Percentiles rank a stretch among this genome's conserved stretches.
Evolutionary conservation across 2,888 invertebrate genomes (phyloP).

Genomic region (Acanthoscelides obtectus): DNA sequence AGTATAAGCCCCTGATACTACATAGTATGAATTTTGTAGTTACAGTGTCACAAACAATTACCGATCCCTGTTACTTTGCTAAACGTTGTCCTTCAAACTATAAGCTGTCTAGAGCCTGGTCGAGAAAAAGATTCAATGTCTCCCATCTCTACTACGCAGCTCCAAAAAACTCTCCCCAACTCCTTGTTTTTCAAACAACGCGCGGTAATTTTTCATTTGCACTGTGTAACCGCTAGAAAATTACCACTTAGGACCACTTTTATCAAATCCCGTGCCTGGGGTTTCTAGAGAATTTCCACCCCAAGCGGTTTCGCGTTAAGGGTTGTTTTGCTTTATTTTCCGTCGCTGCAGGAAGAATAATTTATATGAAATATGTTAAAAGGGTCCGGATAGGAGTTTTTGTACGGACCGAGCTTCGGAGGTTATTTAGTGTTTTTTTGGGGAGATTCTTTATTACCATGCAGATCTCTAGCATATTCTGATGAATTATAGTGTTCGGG

Average conservation of each 20-base stretch:
- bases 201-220: constrained; percentile 38
- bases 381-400: constrained; percentile 20
- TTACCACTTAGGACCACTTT: constrained; percentile 42
- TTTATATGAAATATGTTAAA: constrained; percentile 38
- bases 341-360: constrained; percentile 25
- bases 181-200: constrained; percentile 26
- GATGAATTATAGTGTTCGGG: neutral
- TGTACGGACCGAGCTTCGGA: neutral
- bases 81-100: too few species aligned
- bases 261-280: constrained; percentile 35
- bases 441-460: neutral
- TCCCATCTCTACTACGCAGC: neutral
- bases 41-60: too few species aligned
- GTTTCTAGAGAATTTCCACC: constrained; percentile 21
- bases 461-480: neutral
- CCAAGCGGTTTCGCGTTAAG: constrained; percentile 20
- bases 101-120: too few species aligned
- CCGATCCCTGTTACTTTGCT: too few species aligned
- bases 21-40: too few species aligned
- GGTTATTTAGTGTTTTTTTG: constrained; percentile 17
- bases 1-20: too few species aligned
- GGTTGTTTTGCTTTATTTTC: constrained; percentile 19
- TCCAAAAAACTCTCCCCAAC: constrained; percentile 9
- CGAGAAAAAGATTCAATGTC: too few species aligned
- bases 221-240: constrained; percentile 41